phyloP scores from a whole-genome alignment of 2,113 vertebrate genomes.

The Pithys albifrons region DNA sequence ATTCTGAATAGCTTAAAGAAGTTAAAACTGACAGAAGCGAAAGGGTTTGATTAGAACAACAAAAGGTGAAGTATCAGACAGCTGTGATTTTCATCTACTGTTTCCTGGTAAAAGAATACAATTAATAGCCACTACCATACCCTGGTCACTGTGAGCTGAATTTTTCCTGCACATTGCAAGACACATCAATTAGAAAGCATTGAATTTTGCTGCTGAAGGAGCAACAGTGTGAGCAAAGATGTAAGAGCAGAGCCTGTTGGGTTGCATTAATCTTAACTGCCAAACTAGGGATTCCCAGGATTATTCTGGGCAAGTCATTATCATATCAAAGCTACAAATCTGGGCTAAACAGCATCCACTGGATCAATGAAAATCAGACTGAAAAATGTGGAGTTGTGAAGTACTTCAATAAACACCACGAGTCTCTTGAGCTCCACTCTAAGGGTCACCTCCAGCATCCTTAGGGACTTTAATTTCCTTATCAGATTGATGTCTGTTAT shows the following conservation, averaged over 20 bases:
- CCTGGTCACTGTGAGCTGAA: background rate
- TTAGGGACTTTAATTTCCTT: background rate
- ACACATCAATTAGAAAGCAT: background rate
- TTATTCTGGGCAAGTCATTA: background rate
- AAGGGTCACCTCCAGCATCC: background rate
- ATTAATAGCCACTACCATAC: background rate
- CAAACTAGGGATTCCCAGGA: background rate
- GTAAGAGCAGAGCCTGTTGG: background rate
- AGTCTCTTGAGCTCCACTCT: background rate
- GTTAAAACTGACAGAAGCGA: background rate
- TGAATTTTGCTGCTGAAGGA: background rate
- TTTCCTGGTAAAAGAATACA: background rate
- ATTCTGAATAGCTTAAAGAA: background rate
- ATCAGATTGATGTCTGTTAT: background rate
- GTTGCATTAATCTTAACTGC: constrained; percentile 6
- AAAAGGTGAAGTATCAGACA: background rate
- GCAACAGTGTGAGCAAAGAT: background rate
- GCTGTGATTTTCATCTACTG: background rate
- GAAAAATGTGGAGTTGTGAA: background rate
- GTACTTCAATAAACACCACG: background rate
- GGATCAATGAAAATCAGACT: background rate
- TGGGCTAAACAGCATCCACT: background rate
- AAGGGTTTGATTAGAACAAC: background rate
- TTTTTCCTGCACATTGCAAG: background rate
- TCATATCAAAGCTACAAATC: background rate